Conservation (phyloP, 2,888 invertebrate species). For the Pteria penguin region DNA sequence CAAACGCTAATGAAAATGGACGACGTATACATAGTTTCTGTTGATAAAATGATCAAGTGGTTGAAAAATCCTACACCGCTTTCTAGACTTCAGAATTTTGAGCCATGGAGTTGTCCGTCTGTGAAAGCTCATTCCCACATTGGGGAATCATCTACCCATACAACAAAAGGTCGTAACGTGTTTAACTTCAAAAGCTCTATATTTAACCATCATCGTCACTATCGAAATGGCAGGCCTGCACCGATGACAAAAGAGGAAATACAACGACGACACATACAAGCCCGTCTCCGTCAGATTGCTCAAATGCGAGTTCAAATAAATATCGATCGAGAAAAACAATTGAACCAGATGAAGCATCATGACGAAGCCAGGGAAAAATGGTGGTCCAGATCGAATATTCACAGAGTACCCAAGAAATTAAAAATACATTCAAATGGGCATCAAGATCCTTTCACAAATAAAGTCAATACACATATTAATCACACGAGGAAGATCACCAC, state of each 20-base stretch:
- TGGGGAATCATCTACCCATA: neutral
- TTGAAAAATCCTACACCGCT: slow-evolving; percentile 67
- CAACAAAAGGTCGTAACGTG: neutral
- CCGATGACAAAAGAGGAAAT: neutral
- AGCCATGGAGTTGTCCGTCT: slow-evolving; percentile 67
- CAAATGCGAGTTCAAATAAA: slow-evolving; percentile 18
- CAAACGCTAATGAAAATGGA: slow-evolving; percentile 65
- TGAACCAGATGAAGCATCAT: neutral
- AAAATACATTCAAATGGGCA: neutral
- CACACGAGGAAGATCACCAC: neutral
- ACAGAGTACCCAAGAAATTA: neutral
- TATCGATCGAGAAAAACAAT: slow-evolving; percentile 3
- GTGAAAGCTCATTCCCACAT: neutral
- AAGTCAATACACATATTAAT: neutral
- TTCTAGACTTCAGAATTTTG: slow-evolving; percentile 60
- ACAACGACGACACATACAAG: slow-evolving; percentile 7
- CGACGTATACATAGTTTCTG: slow-evolving; percentile 72
- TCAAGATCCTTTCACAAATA: neutral
- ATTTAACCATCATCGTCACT: neutral
- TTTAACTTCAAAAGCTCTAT: neutral
- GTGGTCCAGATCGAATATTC: neutral
- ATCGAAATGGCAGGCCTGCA: neutral
- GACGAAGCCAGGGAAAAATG: neutral
- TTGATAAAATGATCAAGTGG: slow-evolving; percentile 71
- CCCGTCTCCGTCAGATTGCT: slow-evolving; percentile 18